phyloP scores from a whole-genome alignment of 2,888 invertebrate genomes.

The Lordiphosa andalusiaca region DNA sequence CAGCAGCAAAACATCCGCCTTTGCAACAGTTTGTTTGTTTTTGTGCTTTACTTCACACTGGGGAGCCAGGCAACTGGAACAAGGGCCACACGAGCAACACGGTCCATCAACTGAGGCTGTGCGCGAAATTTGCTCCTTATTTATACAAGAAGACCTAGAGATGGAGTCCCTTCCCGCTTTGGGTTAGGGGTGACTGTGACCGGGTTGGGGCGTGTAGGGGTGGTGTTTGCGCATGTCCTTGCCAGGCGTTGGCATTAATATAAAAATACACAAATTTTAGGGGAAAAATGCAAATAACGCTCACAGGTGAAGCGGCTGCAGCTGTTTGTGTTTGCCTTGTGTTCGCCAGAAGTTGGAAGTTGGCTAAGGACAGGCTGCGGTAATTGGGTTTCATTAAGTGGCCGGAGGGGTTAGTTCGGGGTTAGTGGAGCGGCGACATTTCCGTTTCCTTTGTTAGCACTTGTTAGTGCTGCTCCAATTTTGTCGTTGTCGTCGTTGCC shows the following conservation, averaged over 20 bases:
- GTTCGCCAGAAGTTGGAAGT: slow-evolving; percentile 14
- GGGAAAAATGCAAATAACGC: slow-evolving; percentile 62
- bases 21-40: slow-evolving; percentile 7
- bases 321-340: slow-evolving; percentile 63
- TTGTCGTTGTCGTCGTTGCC: slow-evolving; percentile 20
- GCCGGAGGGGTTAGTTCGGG: not conserved
- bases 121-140: slow-evolving; percentile 57
- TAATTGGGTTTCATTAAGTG: slow-evolving; percentile 68
- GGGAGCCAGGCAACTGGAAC: slow-evolving; percentile 21
- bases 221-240: slow-evolving; percentile 71
- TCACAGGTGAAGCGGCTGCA: slow-evolving; percentile 62
- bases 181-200: not conserved
- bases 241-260: slow-evolving; percentile 36
- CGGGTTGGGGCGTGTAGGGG: slow-evolving; percentile 18
- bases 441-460: slow-evolving; percentile 40
- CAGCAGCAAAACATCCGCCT: slow-evolving; percentile 24
- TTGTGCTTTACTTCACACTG: not conserved
- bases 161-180: slow-evolving; percentile 7
- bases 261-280: slow-evolving; percentile 34
- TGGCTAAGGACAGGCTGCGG: slow-evolving; percentile 25
- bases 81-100: slow-evolving; percentile 45
- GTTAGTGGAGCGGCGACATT: slow-evolving; percentile 13
- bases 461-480: slow-evolving; percentile 50
- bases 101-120: slow-evolving; percentile 70
- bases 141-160: slow-evolving; percentile 58